Base-by-base conservation (phyloP, 92 coral and sea anemone species). In the Paragorgia papillata region DNA sequence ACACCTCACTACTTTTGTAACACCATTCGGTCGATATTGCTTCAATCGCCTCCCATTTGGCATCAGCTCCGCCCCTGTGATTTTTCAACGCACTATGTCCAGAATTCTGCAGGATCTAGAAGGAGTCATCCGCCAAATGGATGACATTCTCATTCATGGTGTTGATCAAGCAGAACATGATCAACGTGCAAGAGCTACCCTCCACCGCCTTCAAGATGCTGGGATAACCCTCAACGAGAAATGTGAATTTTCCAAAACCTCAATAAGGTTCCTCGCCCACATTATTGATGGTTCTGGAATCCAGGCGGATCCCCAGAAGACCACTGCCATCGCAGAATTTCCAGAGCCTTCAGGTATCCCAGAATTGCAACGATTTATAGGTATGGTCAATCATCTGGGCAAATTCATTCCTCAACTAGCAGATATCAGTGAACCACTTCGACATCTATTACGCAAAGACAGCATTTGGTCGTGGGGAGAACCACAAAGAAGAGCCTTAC, bases 321-420 rank as follows among this genome's bases (percentile, higher is more conserved):
- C 79, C 64, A 75, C 34, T 19, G 89, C 86, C 7, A 80, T 84
- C 26, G 19, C 83, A 7, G 68, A 84, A 40, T 79, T 87, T 30
- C 88, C 83, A 57, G 40, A 31, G 1, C 88, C 79, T 37, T n/a
- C n/a, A n/a, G 20, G 33, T 3, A 71, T 0, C 75, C 48, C 26
- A 77, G n/a, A 79, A 25, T 65, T 85, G 19, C 89, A 82, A 66
- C 54, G 85, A 50, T 84, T 88, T 57, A 44, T 84, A 84, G 86
- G 85, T 6, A 81, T 88, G 87, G 85, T 74, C 53, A 82, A 85
- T 78, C 90, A 89, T n/a, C 83, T 85, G 33, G 86, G 89, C 3
- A 89, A 82, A 63, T 89, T 85, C 22, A 32, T 84, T 5, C 82
- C 74, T 30, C 46, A 33, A 15, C 41, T 73, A 2, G 77, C 69